Conservation (phyloP, 1,140 invertebrate species). For the Hyles vespertilio region DNA sequence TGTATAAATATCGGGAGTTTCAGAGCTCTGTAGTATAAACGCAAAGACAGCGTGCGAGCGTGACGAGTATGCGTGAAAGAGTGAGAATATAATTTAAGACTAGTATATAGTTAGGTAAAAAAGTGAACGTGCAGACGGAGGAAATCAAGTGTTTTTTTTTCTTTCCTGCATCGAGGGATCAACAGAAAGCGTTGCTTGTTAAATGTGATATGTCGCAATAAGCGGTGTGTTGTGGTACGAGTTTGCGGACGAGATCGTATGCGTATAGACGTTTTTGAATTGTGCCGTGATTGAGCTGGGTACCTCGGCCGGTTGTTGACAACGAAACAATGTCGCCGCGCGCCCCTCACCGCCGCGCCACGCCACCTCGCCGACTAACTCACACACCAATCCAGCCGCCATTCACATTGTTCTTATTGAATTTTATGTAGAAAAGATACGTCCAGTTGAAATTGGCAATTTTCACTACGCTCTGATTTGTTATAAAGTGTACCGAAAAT, state of each 20-base stretch:
- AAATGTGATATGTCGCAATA: slow-evolving; percentile 61
- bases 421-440: too few relatives aligned
- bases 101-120: slow-evolving; percentile 72
- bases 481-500: too few relatives aligned
- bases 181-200: slow-evolving; percentile 51
- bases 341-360: slow-evolving; percentile 6
- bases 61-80: slow-evolving; percentile 31
- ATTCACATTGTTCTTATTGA: too few relatives aligned
- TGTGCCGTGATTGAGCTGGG: slow-evolving; percentile 22
- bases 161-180: slow-evolving; percentile 69
- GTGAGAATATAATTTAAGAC: slow-evolving; percentile 56
- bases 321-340: slow-evolving; percentile 39
- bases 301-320: slow-evolving; percentile 54
- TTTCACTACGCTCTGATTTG: too few relatives aligned
- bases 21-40: slow-evolving; percentile 50
- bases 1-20: slow-evolving; percentile 44
- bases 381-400: too few relatives aligned
- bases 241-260: slow-evolving; percentile 29
- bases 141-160: slow-evolving; percentile 40
- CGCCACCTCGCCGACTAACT: slow-evolving; percentile 1
- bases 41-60: slow-evolving; percentile 39
- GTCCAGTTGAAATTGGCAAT: too few relatives aligned
- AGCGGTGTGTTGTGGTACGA: slow-evolving; percentile 35
- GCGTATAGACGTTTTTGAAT: slow-evolving; percentile 29
- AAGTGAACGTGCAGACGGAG: slow-evolving; percentile 56